Evolutionary conservation across 2,888 invertebrate genomes (phyloP).

Genomic region (Panopea generosa): DNA sequence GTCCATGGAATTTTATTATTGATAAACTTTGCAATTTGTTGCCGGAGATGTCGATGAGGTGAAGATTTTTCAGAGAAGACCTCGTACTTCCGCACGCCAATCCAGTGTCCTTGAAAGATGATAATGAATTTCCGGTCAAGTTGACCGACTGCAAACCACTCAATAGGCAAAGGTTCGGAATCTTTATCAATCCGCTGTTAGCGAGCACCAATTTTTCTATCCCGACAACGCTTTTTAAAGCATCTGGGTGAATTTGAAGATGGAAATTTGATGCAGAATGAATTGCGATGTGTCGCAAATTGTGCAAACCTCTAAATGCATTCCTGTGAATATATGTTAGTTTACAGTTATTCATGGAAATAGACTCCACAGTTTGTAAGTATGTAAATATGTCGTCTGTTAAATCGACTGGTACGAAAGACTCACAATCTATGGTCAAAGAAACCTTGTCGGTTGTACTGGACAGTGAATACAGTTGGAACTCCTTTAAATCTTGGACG

Average conservation of each 20-base stretch:
- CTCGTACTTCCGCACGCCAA: slow-evolving; percentile 24
- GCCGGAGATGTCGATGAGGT: slow-evolving; percentile 47
- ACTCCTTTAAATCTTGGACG: slow-evolving; percentile 40
- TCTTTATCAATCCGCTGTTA: slow-evolving; percentile 32
- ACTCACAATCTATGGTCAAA: slow-evolving; percentile 42
- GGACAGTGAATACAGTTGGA: slow-evolving; percentile 22
- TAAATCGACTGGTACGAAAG: slow-evolving; percentile 39
- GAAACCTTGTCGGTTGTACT: slow-evolving; percentile 26
- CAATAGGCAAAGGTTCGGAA: slow-evolving; percentile 44
- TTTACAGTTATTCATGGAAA: slow-evolving; percentile 48
- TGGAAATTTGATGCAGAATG: slow-evolving; percentile 42
- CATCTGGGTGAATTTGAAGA: slow-evolving; percentile 43
- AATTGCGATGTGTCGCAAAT: slow-evolving; percentile 23
- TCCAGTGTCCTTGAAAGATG: slow-evolving; percentile 42
- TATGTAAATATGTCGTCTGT: slow-evolving; percentile 32
- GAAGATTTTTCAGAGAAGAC: slow-evolving; percentile 10
- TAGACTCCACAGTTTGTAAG: slow-evolving; percentile 14
- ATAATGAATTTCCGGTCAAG: slow-evolving; percentile 45
- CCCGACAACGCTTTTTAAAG: slow-evolving; percentile 24
- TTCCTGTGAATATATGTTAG: slow-evolving; percentile 43
- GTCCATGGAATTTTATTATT: slow-evolving; percentile 25
- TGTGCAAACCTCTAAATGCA: slow-evolving; percentile 33
- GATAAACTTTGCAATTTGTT: slow-evolving; percentile 38
- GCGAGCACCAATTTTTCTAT: slow-evolving; percentile 29
- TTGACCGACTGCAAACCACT: slow-evolving; percentile 31